Base-by-base conservation (phyloP, 2,113 vertebrate species). In the Brachyhypopomus occidentalis region DNA sequence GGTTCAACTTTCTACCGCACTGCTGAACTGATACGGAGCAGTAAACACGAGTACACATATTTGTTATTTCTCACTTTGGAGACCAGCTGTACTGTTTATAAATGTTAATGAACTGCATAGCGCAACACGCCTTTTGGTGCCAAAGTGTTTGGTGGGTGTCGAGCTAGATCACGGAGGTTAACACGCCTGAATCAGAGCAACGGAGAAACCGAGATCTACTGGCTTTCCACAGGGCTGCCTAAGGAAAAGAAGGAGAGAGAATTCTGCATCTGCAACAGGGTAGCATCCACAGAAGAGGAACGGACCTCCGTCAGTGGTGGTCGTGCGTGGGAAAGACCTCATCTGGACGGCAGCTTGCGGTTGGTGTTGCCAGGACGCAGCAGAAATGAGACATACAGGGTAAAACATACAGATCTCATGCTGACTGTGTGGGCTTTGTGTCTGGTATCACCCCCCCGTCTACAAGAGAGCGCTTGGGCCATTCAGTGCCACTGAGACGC, bases 21-120 rank as follows among this genome's bases (percentile, higher is more conserved):
- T 52, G 45, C 36, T 14, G 52, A 79, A 41, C 71, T 56, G 62
- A 55, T 27, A 36, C 27, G 64, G 75, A 55, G 23, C 56, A 78
- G 70, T 41, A 22, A 17, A 27, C 27, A 90, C 91, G 92, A 92
- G 92, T 93, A 93, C 94, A 94, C 92, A 94, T 90, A 55, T 60
- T 52, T 52, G 2, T 55, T 73, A 11, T 91, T 92, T 91, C 88
- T 89, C 90, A 89, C 82, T 30, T 83, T 91, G 90, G 73, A 90
- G 86, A 87, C 90, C 81, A 87, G 91, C 91, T 92, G 93, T 94
- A 94, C 94, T 95, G 94, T 94, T 94, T 94, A 92, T 92, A 94
- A 94, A 95, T 94, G 94, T 94, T 94, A 95, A 95, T 95, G 94
- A 52, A 52, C 14, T 90, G 92, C 87, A 91, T 90, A 85, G 93